Evolutionary conservation across 35 echinoderm and acorn worm genomes (phyloP).

Genomic region (Lytechinus pictus): DNA sequence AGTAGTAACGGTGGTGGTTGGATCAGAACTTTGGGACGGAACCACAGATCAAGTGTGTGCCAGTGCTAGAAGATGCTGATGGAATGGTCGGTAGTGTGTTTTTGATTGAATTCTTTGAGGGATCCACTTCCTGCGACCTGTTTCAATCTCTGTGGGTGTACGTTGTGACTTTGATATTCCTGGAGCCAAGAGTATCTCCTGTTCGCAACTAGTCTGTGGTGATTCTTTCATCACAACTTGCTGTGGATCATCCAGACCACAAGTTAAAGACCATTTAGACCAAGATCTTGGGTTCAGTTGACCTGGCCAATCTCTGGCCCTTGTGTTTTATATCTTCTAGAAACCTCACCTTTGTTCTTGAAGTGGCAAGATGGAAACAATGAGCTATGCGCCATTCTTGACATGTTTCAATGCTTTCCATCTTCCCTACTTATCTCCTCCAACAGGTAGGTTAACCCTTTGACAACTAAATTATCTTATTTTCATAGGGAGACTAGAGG

Average conservation of each 20-base stretch:
- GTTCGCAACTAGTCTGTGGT: not conserved
- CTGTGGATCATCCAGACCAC: not conserved
- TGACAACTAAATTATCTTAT: no score
- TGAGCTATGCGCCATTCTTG: slow-evolving; percentile 37
- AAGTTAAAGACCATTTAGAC: not conserved
- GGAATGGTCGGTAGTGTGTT: not conserved
- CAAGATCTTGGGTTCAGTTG: not conserved
- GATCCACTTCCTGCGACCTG: not conserved
- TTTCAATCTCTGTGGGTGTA: not conserved
- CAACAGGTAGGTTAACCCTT: not conserved
- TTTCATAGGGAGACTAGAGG: no score
- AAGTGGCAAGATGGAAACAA: slow-evolving; percentile 31
- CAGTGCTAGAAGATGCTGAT: not conserved
- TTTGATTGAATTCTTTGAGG: not conserved
- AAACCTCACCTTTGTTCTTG: not conserved
- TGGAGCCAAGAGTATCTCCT: not conserved
- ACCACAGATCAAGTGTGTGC: not conserved
- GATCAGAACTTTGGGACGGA: not conserved
- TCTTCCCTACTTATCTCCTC: slow-evolving; percentile 39
- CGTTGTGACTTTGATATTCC: not conserved
- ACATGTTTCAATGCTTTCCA: slow-evolving; percentile 46
- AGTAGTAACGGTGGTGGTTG: slow-evolving; percentile 18
- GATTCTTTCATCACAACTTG: not conserved
- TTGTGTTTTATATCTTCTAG: not conserved
- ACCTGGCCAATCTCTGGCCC: not conserved